Evolutionary conservation across 1,140 invertebrate genomes (phyloP), one percentile per base, ranked within the genome.

Genomic region (Dufourea novaeangliae): DNA sequence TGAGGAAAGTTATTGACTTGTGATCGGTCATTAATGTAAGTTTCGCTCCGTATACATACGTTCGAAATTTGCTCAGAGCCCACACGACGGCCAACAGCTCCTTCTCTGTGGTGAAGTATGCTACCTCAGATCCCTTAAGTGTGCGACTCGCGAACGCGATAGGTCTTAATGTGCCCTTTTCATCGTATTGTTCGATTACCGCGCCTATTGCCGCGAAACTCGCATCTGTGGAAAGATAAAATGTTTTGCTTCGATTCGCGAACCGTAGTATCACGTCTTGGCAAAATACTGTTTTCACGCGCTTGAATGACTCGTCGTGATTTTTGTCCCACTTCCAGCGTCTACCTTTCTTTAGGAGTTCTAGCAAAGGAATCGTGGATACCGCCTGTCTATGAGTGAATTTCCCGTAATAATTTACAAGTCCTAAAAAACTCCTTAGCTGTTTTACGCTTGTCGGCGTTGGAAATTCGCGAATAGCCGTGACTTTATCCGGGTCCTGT

Each of bases 71-170:
- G 5, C 39, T 12, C 1, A 41, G 11, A 12, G 39, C 39, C 39
- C 39, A 41, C 14, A 41, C 39, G 32, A 59, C 32, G 6, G 27
- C 32, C 27, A 59, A 11, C 32, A 59, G 32, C 22, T 59, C 56
- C 56, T 59, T 59, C 17, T 32, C 56, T 7, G 56, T 59, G 25
- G 56, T 59, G 14, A 34, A 59, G 22, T 59, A 59, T 14, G 25
- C 32, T 6, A 59, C 2, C 12, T 59, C 56, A 4, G 56, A 4
- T 5, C 56, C 56, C 6, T 29, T 11, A 0, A 59, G 27, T 7
- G 56, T 59, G 1, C 27, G 8, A 20, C 56, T 59, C 4, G 7
- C 27, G 12, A 59, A 59, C 17, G 32, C 25, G 10, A 59, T 5
- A 14, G 56, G 32, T 20, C 12, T 56, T 8, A 56, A 20, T 2